Percentiles rank a stretch among this genome's conserved stretches.
phyloP scores from a whole-genome alignment of 2,113 vertebrate genomes.

The Pluvialis apricaria region DNA sequence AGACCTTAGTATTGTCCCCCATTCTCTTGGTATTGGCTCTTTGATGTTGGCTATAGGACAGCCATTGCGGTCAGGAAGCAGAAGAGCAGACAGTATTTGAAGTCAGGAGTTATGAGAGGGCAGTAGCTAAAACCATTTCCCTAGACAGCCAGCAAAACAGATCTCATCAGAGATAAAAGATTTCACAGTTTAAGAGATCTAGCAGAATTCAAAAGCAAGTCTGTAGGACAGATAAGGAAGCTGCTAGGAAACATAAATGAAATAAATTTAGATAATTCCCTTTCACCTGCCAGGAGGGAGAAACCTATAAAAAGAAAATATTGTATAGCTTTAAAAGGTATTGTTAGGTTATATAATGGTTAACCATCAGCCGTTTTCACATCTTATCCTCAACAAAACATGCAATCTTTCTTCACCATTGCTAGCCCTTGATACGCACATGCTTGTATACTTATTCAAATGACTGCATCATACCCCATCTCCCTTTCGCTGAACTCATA shows the following conservation, averaged over 20 bases:
- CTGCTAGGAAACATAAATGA: conserved; percentile 1
- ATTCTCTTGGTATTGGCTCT: not conserved
- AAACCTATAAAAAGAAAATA: not conserved
- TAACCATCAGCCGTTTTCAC: not conserved
- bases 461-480: not conserved
- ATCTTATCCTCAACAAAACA: not conserved
- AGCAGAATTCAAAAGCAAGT: conserved; percentile 8
- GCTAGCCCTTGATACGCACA: not conserved
- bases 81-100: not conserved
- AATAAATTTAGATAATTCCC: conserved; percentile 22
- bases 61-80: not conserved
- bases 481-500: not conserved
- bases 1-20: not conserved
- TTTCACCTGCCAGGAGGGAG: not conserved
- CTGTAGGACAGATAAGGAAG: not conserved
- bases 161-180: not conserved
- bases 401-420: not conserved
- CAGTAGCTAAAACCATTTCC: not conserved
- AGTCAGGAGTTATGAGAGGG: not conserved
- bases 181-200: not conserved
- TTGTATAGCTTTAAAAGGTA: not conserved
- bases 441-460: not conserved
- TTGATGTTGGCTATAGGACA: not conserved
- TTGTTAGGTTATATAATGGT: not conserved
- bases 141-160: conserved; percentile 5